These are phyloP conservation scores for Eristalis tenax DNA, from an alignment of 2,888 invertebrate species.

Conservation along the genomic window DNA sequence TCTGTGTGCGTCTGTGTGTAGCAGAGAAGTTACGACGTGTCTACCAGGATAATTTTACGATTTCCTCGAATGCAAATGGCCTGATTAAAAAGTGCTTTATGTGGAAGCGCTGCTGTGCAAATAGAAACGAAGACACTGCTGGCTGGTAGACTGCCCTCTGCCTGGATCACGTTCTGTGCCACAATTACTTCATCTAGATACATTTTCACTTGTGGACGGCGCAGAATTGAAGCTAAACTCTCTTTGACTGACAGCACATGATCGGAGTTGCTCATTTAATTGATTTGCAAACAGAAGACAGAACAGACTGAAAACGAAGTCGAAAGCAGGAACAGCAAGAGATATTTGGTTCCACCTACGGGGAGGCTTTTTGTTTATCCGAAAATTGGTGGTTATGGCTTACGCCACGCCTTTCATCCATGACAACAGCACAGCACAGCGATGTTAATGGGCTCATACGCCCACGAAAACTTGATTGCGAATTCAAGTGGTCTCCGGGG, in stretches of 20 bases:
- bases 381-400: slow-evolving; percentile 49
- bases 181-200: slow-evolving; percentile 68
- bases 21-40: slow-evolving; percentile 79
- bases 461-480: slow-evolving; percentile 60
- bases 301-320: neutral
- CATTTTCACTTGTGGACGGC: slow-evolving; percentile 62
- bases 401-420: slow-evolving; percentile 67
- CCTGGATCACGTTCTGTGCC: slow-evolving; percentile 59
- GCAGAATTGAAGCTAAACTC: slow-evolving; percentile 59
- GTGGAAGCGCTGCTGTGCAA: slow-evolving; percentile 53
- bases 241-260: slow-evolving; percentile 44
- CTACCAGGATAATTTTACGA: slow-evolving; percentile 81
- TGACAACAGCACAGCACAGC: slow-evolving; percentile 40
- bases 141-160: slow-evolving; percentile 17
- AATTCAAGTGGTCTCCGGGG: slow-evolving; percentile 44
- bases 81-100: slow-evolving; percentile 74
- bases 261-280: slow-evolving; percentile 63
- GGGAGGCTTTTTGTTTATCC: slow-evolving; percentile 11
- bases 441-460: slow-evolving; percentile 56
- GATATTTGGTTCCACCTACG: slow-evolving; percentile 36
- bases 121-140: slow-evolving; percentile 37
- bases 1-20: slow-evolving; percentile 3
- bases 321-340: neutral
- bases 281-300: slow-evolving; percentile 35
- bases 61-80: slow-evolving; percentile 78